These are phyloP conservation scores for Heteractis magnifica DNA, from an alignment of 92 coral and sea anemone genomes.

Conservation along the genomic window DNA sequence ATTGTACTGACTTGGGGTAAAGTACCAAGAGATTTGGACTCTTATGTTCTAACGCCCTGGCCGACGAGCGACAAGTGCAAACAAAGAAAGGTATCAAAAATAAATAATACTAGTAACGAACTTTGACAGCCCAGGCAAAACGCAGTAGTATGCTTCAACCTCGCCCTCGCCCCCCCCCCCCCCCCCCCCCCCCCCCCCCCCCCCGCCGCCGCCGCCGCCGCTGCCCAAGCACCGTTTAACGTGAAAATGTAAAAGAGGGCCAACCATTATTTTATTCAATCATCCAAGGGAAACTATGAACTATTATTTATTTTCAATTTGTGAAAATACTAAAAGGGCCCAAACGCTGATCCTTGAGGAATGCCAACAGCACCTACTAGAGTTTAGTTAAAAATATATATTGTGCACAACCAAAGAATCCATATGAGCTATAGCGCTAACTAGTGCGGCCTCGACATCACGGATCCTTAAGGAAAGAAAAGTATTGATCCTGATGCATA, in stretches of 20 bases:
- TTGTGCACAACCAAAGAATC: neutral
- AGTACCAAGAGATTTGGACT: slow-evolving; percentile 70
- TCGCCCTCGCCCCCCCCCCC: neutral
- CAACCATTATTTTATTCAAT: no score
- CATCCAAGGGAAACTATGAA: neutral
- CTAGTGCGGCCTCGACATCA: no score
- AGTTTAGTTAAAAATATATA: no score
- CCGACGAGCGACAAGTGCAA: slow-evolving; percentile 44
- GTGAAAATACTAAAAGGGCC: neutral
- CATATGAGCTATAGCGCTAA: no score
- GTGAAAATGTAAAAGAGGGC: neutral
- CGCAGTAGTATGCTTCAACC: neutral
- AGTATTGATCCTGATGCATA: neutral
- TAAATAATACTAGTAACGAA: neutral
- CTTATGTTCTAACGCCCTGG: slow-evolving; percentile 72
- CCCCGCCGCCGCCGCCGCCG: neutral
- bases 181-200: neutral
- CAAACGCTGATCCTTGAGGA: neutral
- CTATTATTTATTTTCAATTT: no score
- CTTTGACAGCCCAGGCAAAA: no score
- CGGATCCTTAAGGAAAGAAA: neutral
- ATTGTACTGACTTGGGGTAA: slow-evolving; percentile 78
- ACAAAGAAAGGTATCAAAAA: slow-evolving; percentile 57
- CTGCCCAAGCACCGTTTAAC: neutral
- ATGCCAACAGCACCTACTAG: neutral